Conservation (phyloP, 2,797 vertebrate species). For the Alectoris magna region DNA sequence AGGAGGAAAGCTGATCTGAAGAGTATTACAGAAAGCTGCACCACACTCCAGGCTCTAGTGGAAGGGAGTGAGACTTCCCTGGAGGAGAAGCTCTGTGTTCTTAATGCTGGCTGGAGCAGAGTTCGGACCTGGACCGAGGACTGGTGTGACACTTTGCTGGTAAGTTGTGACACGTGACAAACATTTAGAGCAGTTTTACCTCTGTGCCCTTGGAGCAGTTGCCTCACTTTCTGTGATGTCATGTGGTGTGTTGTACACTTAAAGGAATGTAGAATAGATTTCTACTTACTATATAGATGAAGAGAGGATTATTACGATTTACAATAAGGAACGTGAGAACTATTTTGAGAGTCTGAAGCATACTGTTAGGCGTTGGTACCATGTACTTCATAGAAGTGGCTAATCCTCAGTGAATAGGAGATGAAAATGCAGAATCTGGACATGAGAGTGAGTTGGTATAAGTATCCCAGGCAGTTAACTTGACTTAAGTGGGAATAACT, state of each 20-base stretch:
- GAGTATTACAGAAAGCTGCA: constrained; percentile 87
- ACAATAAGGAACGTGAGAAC: background rate
- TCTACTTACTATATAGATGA: background rate
- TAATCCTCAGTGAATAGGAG: background rate
- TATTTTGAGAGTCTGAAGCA: background rate
- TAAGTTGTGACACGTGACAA: constrained; percentile 64
- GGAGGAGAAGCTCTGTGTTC: constrained; percentile 88
- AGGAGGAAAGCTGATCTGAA: constrained; percentile 88
- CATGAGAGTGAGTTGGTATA: background rate
- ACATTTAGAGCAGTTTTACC: background rate
- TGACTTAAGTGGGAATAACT: background rate
- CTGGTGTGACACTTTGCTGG: constrained; percentile 92
- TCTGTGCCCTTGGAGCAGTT: background rate
- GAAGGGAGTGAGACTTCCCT: constrained; percentile 87
- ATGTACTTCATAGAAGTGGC: background rate
- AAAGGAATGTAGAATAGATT: background rate
- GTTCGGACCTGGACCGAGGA: constrained; percentile 92
- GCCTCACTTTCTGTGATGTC: background rate
- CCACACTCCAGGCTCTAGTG: constrained; percentile 88
- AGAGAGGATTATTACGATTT: background rate
- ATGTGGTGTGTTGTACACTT: background rate
- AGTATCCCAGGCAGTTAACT: background rate
- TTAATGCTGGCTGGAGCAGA: constrained; percentile 89
- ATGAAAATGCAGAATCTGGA: background rate
- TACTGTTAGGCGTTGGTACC: background rate